Evolutionary conservation across 2,113 vertebrate species (phyloP).

Genomic region (Arothron firmamentum): DNA sequence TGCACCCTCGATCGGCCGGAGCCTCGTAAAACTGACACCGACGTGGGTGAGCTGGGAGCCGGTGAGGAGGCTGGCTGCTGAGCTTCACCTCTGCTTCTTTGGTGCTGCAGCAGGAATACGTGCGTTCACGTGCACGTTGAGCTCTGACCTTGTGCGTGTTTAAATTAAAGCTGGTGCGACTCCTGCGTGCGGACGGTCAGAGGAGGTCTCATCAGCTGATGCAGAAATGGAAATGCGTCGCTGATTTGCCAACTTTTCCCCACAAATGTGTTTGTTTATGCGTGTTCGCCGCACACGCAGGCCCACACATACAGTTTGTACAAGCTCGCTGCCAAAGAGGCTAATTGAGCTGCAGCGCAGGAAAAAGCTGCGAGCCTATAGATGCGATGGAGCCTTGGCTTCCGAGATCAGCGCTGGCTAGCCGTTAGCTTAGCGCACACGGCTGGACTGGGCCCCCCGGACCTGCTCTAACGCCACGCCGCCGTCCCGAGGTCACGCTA

Average conservation of each 20-base stretch:
- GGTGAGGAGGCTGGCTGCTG: slow-evolving; percentile 19
- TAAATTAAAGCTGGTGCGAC: not conserved
- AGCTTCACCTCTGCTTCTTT: slow-evolving; percentile 21
- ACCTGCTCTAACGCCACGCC: no score
- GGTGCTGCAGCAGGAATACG: no score
- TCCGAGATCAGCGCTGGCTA: not conserved
- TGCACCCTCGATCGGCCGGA: slow-evolving; percentile 51
- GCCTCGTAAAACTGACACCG: slow-evolving; percentile 48
- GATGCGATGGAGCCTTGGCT: not conserved
- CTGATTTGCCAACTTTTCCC: not conserved
- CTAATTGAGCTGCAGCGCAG: not conserved
- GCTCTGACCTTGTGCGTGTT: slow-evolving; percentile 14
- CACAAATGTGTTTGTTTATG: slow-evolving; percentile 8
- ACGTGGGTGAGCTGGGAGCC: slow-evolving; percentile 44
- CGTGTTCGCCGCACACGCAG: slow-evolving; percentile 1
- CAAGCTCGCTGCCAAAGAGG: not conserved
- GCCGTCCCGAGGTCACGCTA: no score
- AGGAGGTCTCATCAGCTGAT: slow-evolving; percentile 6
- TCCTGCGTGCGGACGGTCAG: slow-evolving; percentile 1
- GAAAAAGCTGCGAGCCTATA: not conserved
- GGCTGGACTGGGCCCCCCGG: no score
- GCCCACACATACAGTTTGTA: slow-evolving; percentile 7
- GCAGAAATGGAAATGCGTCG: slow-evolving; percentile 20
- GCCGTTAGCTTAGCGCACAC: no score
- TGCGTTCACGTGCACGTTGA: no score